Base-by-base conservation (phyloP, 2,888 invertebrate species). In the Ditula angustiorana region DNA sequence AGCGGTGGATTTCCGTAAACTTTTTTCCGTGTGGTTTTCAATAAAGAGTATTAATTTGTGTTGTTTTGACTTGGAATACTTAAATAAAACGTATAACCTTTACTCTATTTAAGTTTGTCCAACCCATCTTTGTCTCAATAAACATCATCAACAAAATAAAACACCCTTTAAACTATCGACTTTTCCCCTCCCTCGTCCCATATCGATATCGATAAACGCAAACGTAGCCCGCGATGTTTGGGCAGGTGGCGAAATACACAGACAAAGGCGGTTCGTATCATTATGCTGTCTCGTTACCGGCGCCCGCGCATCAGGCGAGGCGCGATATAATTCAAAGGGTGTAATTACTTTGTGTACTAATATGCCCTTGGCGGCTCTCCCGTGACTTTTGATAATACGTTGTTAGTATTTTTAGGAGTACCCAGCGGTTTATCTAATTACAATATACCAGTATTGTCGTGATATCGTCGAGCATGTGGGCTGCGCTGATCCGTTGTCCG, bases 211-310 rank as follows among this genome's bases (percentile, higher is more conserved):
- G 57, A 26, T 59, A 55, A 35, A 46, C 19, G 10, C 30, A 41
- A 41, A 70, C 71, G 69, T 83, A 78, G 75, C 86, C 70, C 84
- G 82, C 69, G 71, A 67, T 86, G 88, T 91, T 91, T 91, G 88
- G 91, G 92, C 92, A 92, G 92, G 92, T 92, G 92, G 92, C 90
- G 90, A 92, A 92, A 90, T 87, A 81, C 79, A 83, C 90, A 85
- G 87, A 90, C 90, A 90, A 90, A 86, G 87, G 80, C 83, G 82
- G 82, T 78, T 82, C 81, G 82, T 88, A 90, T 92, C 90, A 92
- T 92, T 92, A 92, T 88, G 85, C 86, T 92, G 92, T 92, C 92
- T 92, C 90, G 92, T 92, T 92, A 90, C 86, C 83, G 81, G 79
- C 89, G 84, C 86, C 80, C 79, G 88, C 85, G 88, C 90, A 86